A percentile compares a stretch with the other conserved stretches of the same genome.
Conservation (phyloP, 1,140 invertebrate genomes). For the Pseudomyrmex dendroicus region DNA sequence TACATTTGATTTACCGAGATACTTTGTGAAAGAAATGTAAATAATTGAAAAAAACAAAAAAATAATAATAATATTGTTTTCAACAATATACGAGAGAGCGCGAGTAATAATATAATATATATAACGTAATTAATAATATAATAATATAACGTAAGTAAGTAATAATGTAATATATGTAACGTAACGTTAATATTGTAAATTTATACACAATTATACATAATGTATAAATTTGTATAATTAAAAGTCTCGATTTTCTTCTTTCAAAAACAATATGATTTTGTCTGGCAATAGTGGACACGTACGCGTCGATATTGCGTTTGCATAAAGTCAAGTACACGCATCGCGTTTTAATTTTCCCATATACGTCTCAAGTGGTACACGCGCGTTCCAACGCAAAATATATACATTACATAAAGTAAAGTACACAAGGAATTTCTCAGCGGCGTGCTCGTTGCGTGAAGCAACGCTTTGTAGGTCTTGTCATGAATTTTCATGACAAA, state of each 20-base stretch:
- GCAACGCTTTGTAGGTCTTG: not conserved
- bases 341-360: not conserved
- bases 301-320: not conserved
- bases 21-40: too few species aligned
- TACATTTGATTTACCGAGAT: too few species aligned
- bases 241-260: not conserved
- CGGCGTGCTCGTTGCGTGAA: not conserved
- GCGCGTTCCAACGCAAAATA: not conserved
- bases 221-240: too few species aligned
- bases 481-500: constrained; percentile 31
- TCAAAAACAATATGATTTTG: not conserved
- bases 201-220: too few species aligned
- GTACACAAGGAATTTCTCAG: not conserved
- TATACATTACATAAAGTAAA: not conserved
- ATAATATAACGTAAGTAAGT: too few species aligned
- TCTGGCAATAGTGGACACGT: not conserved
- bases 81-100: too few species aligned
- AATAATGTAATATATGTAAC: too few species aligned
- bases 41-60: too few species aligned
- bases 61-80: too few species aligned
- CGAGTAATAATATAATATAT: too few species aligned
- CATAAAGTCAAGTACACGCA: not conserved
- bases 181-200: too few species aligned
- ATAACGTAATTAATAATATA: too few species aligned
- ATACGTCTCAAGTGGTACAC: not conserved